These are phyloP conservation scores for Taxidea taxus DNA, from an alignment of 2,113 vertebrate species.

Conservation along the genomic window DNA sequence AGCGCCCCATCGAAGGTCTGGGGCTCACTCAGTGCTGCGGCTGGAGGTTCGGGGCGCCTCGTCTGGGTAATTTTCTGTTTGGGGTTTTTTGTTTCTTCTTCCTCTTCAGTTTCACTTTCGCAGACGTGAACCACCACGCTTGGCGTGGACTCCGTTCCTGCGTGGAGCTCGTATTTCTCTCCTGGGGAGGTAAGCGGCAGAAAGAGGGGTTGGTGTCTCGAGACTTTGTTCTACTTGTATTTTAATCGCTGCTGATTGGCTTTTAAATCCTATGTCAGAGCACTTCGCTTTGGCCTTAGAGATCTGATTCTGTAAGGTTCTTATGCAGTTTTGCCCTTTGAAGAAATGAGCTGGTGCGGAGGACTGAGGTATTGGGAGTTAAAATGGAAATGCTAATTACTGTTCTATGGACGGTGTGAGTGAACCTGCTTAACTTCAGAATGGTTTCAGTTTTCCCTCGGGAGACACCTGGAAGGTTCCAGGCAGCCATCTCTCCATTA, in stretches of 20 bases:
- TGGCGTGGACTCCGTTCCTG: conserved; percentile 96
- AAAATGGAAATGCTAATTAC: not conserved
- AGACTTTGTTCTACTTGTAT: not conserved
- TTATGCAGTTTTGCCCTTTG: not conserved
- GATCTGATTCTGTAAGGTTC: not conserved
- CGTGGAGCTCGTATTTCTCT: conserved; percentile 97
- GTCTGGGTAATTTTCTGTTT: conserved; percentile 97
- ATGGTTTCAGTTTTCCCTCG: not conserved
- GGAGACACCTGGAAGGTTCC: not conserved
- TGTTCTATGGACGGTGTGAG: not conserved
- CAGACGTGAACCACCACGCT: conserved; percentile 98
- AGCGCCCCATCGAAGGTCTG: conserved; percentile 70
- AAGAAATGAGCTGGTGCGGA: not conserved
- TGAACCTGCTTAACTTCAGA: not conserved
- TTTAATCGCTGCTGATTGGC: not conserved
- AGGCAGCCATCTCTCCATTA: not conserved
- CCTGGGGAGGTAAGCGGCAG: conserved; percentile 80
- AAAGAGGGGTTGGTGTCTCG: not conserved
- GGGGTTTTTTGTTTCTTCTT: conserved; percentile 84
- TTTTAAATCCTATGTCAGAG: not conserved
- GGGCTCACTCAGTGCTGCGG: conserved; percentile 83
- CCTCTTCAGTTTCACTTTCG: conserved; percentile 95
- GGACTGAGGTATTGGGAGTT: not conserved
- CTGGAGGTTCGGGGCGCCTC: conserved; percentile 89
- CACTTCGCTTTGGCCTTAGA: not conserved